phyloP scores from a whole-genome alignment of 2,888 invertebrate genomes.

The Calliphora vomitoria region DNA sequence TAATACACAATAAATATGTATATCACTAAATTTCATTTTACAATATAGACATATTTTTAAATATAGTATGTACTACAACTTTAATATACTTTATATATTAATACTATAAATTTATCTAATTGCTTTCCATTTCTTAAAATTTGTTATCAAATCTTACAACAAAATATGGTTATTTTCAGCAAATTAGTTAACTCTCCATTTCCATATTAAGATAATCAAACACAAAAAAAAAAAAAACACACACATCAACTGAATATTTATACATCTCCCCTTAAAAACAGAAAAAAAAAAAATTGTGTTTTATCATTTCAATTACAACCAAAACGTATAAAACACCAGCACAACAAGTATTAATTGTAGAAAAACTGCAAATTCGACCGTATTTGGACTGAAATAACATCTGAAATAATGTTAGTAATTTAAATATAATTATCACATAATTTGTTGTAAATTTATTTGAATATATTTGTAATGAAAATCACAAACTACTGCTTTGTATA shows the following conservation, averaged over 20 bases:
- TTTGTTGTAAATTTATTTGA: slow-evolving; percentile 66
- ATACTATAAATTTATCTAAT: neutral
- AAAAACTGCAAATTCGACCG: neutral
- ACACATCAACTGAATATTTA: neutral
- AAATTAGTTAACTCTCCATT: slow-evolving; percentile 36
- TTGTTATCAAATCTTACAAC: slow-evolving; percentile 15
- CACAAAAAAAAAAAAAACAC: neutral
- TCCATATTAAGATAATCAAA: slow-evolving; percentile 30
- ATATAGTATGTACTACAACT: neutral
- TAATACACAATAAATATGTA: too few relatives aligned
- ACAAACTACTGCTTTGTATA: neutral
- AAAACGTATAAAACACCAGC: slow-evolving; percentile 9
- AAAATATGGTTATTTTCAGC: slow-evolving; percentile 35
- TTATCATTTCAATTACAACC: slow-evolving; percentile 54
- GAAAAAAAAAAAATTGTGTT: slow-evolving; percentile 42
- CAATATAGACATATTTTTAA: too few relatives aligned
- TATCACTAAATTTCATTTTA: too few relatives aligned
- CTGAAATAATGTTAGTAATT: slow-evolving; percentile 65
- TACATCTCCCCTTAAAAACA: slow-evolving; percentile 12
- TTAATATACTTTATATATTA: neutral
- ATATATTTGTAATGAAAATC: slow-evolving; percentile 54
- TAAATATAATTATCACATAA: slow-evolving; percentile 71
- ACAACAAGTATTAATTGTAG: slow-evolving; percentile 36
- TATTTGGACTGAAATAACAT: slow-evolving; percentile 42
- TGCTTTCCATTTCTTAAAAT: neutral